Percentiles rank a stretch among this genome's conserved stretches.
Conservation (phyloP, 2,888 invertebrate genomes). For the Lasioglossum leucozonium region DNA sequence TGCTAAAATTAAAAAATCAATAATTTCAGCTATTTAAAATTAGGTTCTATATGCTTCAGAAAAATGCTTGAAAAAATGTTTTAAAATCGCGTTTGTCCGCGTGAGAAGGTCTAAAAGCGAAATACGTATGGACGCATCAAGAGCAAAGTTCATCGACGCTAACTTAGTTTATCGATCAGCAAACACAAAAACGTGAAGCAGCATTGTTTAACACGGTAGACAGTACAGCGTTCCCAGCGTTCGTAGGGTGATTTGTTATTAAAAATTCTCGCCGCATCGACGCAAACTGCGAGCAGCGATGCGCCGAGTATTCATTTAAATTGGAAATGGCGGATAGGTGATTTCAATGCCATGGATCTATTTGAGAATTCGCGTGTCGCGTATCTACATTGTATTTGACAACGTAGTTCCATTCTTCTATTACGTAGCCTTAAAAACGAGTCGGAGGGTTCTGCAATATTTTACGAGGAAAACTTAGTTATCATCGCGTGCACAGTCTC, state of each 20-base stretch:
- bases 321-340: background rate
- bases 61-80: background rate
- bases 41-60: too few species aligned
- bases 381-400: background rate
- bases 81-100: background rate
- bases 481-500: background rate
- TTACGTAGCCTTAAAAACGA: background rate
- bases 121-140: background rate
- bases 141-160: background rate
- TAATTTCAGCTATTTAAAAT: background rate
- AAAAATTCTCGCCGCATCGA: too few species aligned
- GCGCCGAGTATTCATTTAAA: background rate
- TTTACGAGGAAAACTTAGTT: background rate
- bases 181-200: background rate
- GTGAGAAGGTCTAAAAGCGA: background rate
- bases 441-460: background rate
- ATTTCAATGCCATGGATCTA: too few species aligned
- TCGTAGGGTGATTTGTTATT: too few species aligned
- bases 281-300: too few species aligned
- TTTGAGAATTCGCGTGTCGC: background rate
- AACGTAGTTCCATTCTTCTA: background rate
- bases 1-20: background rate
- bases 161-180: too few species aligned
- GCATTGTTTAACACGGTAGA: too few species aligned
- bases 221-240: too few species aligned